These are phyloP conservation scores for crab-eating macaque (Macaca fascicularis) DNA, from an alignment of 2,113 vertebrate genomes.

Conservation along the genomic window T2T-MFA8v1.1 NC_088381.1:133625001-133625500, in stretches of 20 bases:
- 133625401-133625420: no score
- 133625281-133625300: background rate
- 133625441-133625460: background rate
- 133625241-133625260: background rate
- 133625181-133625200: background rate
- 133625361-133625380: background rate
- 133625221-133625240: background rate
- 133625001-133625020: background rate
- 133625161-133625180: slow-evolving; percentile 29
- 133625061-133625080: background rate
- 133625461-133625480: background rate
- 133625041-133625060: background rate
- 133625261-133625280: background rate
- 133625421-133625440: background rate
- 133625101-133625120: background rate
- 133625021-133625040: slow-evolving; percentile 32
- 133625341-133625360: background rate
- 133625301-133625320: background rate
- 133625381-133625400: background rate
- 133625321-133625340: background rate
- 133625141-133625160: background rate
- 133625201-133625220: background rate
- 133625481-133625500: background rate
- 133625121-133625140: background rate
- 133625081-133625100: background rate